Evolutionary conservation across 2,888 invertebrate genomes (phyloP).

Genomic region (Dyspetes luteomarginatus): DNA sequence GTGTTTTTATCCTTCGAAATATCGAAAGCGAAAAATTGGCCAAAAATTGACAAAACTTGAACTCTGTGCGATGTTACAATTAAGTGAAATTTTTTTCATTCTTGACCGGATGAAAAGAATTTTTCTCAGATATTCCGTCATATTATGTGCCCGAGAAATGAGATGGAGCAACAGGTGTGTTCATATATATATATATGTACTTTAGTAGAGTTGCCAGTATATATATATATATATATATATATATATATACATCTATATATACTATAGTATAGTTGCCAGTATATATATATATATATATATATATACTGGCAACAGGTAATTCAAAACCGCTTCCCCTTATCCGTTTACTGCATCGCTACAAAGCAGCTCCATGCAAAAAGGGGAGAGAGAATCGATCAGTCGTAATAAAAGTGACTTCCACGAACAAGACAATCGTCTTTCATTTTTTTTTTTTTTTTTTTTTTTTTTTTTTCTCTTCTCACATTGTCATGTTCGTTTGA

Average conservation of each 20-base stretch:
- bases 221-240: no score
- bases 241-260: no score
- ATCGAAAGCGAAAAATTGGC: no score
- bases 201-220: no score
- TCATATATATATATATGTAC: no score
- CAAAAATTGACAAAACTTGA: no score
- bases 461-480: background rate
- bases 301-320: constrained; percentile 47
- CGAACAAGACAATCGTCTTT: constrained; percentile 11
- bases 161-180: constrained; percentile 50
- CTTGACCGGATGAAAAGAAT: background rate
- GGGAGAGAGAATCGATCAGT: constrained; percentile 40
- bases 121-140: background rate
- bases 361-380: background rate
- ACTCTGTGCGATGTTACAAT: no score
- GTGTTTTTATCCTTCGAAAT: no score
- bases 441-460: background rate
- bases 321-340: constrained; percentile 23
- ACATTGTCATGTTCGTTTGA: background rate
- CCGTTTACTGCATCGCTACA: background rate
- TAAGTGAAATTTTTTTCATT: no score
- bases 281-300: no score
- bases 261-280: no score
- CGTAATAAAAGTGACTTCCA: background rate
- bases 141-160: constrained; percentile 18